A percentile compares a stretch with the other conserved stretches of the same genome.
These are phyloP conservation scores for Artibeus lituratus DNA, from an alignment of 2,797 vertebrate genomes.

Conservation along the genomic window DNA sequence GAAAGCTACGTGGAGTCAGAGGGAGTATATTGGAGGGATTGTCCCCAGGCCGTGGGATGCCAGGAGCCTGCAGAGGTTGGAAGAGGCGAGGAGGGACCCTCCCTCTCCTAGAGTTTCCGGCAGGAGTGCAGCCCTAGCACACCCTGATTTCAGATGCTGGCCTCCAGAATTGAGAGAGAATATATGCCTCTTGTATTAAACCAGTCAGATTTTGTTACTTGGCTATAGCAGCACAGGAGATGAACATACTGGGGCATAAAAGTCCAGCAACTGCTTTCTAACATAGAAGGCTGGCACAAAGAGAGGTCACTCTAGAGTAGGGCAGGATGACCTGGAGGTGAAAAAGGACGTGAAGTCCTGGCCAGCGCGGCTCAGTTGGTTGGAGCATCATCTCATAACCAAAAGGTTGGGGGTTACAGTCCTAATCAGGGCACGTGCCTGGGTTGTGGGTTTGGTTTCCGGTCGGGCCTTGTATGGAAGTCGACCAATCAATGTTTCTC, in stretches of 20 bases:
- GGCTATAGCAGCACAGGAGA: not conserved
- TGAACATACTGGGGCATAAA: not conserved
- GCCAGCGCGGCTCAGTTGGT: not conserved
- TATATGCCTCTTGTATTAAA: not conserved
- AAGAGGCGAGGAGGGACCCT: not conserved
- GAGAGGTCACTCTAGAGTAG: not conserved
- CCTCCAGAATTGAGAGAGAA: not conserved
- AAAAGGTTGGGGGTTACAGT: not conserved
- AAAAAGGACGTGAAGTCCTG: too few species aligned
- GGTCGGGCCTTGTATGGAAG: not conserved
- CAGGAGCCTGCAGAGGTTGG: not conserved
- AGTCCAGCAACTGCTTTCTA: not conserved
- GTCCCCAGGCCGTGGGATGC: not conserved
- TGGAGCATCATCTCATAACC: too few species aligned
- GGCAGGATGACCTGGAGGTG: not conserved
- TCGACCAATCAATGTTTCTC: not conserved
- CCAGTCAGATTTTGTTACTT: not conserved
- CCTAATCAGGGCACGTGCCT: too few species aligned
- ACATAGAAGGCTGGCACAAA: not conserved
- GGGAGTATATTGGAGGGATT: not conserved
- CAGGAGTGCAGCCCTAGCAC: not conserved
- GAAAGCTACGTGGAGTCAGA: not conserved
- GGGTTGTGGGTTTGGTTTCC: not conserved
- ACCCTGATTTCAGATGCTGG: not conserved
- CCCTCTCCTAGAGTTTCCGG: rapidly evolving